Conservation (phyloP, 2,888 invertebrate genomes). For the Lasioglossum zephyrum region DNA sequence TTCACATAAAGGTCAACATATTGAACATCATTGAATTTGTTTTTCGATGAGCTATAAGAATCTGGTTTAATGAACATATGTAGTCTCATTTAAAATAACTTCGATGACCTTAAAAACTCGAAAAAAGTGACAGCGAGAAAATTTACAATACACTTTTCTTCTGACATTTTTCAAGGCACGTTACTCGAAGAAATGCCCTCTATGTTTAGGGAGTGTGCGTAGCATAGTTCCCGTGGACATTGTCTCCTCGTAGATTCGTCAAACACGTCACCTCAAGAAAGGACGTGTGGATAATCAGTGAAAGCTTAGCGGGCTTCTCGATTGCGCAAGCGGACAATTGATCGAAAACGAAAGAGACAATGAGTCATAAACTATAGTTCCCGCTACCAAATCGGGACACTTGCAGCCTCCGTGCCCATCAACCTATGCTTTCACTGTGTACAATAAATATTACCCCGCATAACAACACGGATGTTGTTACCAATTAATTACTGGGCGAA, state of each 20-base stretch:
- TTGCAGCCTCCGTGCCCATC: slow-evolving; percentile 66
- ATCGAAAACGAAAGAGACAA: slow-evolving; percentile 42
- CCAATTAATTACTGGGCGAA: no score
- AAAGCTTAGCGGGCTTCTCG: neutral
- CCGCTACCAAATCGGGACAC: slow-evolving; percentile 67
- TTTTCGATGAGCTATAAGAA: no score
- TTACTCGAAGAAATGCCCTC: no score
- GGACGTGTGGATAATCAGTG: neutral
- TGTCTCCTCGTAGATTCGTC: neutral
- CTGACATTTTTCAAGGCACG: no score
- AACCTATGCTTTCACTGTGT: slow-evolving; percentile 34
- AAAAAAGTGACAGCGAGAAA: no score
- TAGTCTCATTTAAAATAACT: no score
- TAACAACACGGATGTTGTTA: no score
- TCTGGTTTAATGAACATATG: no score
- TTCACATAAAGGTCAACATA: no score
- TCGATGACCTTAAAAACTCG: no score
- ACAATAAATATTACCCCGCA: neutral
- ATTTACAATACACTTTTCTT: no score
- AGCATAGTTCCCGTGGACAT: slow-evolving; percentile 2
- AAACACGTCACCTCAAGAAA: neutral
- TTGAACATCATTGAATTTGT: no score
- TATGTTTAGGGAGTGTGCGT: neutral
- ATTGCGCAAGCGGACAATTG: neutral
- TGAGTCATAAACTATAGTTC: slow-evolving; percentile 61